Evolutionary conservation across 2,113 vertebrate species (phyloP), one percentile per base, ranked within the genome.

Genomic region (Lagopus leucura): DNA sequence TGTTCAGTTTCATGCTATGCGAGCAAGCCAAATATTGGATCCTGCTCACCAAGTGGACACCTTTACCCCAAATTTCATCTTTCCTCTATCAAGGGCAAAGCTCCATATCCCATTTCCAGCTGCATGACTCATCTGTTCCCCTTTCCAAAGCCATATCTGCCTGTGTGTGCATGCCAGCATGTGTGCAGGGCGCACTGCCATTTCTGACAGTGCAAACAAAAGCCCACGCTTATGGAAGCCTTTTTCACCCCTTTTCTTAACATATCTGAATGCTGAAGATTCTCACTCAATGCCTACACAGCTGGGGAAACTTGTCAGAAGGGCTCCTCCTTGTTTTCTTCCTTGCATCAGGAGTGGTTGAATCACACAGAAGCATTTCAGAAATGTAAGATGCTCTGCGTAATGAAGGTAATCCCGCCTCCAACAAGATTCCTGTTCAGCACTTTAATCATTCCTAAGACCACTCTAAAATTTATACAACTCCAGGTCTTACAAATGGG

Each of bases 291-390:
- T 45, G 43, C 74, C 64, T 72, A 50, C 84, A 38, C 82, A 87
- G 66, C 81, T 71, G 78, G 78, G 91, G 45, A 89, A 84, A 64
- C 94, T 73, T 82, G 87, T 76, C 82, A 50, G 78, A 57, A 40
- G 34, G 28, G 48, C 61, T 77, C 22, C 42, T 43, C 67, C 88
- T 72, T 19, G 63, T 24, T 34, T 60, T 38, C 60, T 73, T 86
- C 45, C 88, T 88, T 57, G 48, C 71, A 73, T 72, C 21, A 8
- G 82, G 67, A 60, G 74, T 24, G 78, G 50, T 67, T 70, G 81
- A 86, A 72, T 76, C 50, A n/a, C 54, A 55, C 74, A n/a, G 52
- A 50, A 50, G 48, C 48, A 50, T 25, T 50, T 50, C 25, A 50
- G 48, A 25, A 50, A 50, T 50, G 52, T 79, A 47, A 13, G 79